Base-by-base conservation (phyloP, 2,113 vertebrate genomes). In the Seriola dumerili region DNA sequence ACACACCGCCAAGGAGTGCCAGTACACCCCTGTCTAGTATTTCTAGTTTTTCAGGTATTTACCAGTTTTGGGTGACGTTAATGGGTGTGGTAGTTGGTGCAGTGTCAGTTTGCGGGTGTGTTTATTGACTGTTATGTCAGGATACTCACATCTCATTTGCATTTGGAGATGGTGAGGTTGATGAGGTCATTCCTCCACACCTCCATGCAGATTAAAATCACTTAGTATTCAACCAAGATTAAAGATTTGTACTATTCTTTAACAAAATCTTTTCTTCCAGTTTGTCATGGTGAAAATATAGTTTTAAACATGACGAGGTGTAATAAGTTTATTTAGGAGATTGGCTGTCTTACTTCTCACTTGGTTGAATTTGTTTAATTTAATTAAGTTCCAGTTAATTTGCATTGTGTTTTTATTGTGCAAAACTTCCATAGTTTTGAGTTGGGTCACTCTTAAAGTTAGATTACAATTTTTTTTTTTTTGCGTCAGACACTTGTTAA, bases 41-140 rank as follows among this genome's bases (percentile, higher is more conserved):
- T 88, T 90, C 94, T 57, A 40, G 91, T 93, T 90, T 64, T 61
- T 84, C 81, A 73, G 68, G 81, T 85, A 42, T 14, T 63, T n/a
- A 55, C 74, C 62, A 52, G 34, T 55, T 64, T 55, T 32, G 65
- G 38, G 13, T 67, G 21, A 68, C 7, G 52, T 34, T 5, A 61
- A 52, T 13, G 25, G 66, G 40, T 14, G 72, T 67, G 75, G 70
- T 13, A 2, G 23, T 23, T 1, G n/a, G 5, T 21, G 36, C 10
- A 13, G 0, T 19, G 48, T 69, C 55, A 17, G 12, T 17, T 42
- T 23, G 54, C n/a, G 42, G 12, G 23, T 17, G 23, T 55, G 1
- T 42, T 50, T 57, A 23, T 23, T 58, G 48, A 52, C 21, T 64
- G 67, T 23, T 72, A 29, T 42, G 5, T 64, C 5, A 0, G 46